These are phyloP conservation scores for Struthidea cinerea DNA, from an alignment of 2,113 vertebrate species.

Conservation along the genomic window DNA sequence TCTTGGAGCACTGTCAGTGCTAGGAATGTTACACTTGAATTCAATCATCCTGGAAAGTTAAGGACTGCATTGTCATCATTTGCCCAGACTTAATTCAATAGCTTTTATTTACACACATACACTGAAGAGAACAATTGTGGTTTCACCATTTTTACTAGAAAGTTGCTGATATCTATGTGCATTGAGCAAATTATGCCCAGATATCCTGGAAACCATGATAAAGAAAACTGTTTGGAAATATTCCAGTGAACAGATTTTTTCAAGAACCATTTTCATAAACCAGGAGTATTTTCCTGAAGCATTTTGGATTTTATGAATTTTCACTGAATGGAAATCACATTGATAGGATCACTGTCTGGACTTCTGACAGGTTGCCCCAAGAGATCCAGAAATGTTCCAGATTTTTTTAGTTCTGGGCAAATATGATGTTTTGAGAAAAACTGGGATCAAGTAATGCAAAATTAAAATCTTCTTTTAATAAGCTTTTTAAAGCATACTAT, in stretches of 20 bases:
- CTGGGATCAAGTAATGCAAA: not conserved
- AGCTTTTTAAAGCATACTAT: not conserved
- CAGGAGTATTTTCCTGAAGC: not conserved
- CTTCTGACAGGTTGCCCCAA: not conserved
- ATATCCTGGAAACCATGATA: not conserved
- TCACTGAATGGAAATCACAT: not conserved
- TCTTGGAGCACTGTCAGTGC: not conserved
- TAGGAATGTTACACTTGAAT: not conserved
- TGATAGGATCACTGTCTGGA: not conserved
- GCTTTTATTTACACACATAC: not conserved
- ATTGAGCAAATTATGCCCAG: not conserved
- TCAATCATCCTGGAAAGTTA: not conserved
- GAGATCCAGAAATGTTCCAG: not conserved
- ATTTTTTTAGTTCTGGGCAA: not conserved
- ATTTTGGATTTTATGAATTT: not conserved
- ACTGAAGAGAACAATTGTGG: not conserved
- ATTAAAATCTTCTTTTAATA: not conserved
- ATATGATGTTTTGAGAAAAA: not conserved
- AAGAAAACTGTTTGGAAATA: not conserved
- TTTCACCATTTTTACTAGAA: not conserved
- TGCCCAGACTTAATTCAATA: not conserved
- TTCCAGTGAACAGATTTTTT: not conserved
- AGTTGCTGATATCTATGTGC: not conserved
- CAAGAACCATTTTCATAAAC: not conserved
- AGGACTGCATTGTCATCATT: not conserved